phyloP scores from a whole-genome alignment of 2,113 vertebrate species.

The Engystomops pustulosus region DNA sequence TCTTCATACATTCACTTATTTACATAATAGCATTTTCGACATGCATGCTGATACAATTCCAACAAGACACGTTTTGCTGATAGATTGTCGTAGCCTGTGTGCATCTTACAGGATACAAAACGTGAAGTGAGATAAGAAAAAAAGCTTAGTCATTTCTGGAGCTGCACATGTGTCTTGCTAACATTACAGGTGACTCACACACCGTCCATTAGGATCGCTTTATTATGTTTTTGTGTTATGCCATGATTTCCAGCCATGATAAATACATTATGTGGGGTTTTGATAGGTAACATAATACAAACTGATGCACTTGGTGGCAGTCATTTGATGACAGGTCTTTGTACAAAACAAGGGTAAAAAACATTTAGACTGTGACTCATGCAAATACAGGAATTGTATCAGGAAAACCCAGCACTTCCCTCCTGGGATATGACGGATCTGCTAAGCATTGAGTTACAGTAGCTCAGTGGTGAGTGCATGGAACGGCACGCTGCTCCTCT shows the following conservation, averaged over 20 bases:
- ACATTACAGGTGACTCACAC: slow-evolving; percentile 1
- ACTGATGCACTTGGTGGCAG: background rate
- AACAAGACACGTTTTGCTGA: too few relatives aligned
- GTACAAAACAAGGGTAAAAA: slow-evolving; percentile 1
- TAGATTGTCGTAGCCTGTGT: too few relatives aligned
- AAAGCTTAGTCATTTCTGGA: background rate
- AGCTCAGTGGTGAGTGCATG: slow-evolving; percentile 26
- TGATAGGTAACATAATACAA: slow-evolving; percentile 16
- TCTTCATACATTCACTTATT: too few relatives aligned
- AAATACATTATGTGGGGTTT: background rate
- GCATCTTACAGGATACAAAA: background rate
- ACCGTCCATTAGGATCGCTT: background rate
- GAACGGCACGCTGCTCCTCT: slow-evolving; percentile 20
- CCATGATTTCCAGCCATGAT: background rate
- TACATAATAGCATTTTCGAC: too few relatives aligned
- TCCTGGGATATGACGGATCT: slow-evolving; percentile 28
- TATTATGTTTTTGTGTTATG: slow-evolving; percentile 2
- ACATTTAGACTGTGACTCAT: slow-evolving; percentile 28
- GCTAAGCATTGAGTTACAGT: slow-evolving; percentile 36
- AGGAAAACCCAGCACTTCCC: background rate
- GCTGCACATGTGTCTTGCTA: background rate
- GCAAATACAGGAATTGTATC: slow-evolving; percentile 15
- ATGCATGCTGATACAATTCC: too few relatives aligned
- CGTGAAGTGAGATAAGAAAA: background rate
- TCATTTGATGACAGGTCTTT: background rate